These are phyloP conservation scores for Chymomyza procnemis DNA, from an alignment of 2,888 invertebrate genomes.

Conservation along the genomic window DNA sequence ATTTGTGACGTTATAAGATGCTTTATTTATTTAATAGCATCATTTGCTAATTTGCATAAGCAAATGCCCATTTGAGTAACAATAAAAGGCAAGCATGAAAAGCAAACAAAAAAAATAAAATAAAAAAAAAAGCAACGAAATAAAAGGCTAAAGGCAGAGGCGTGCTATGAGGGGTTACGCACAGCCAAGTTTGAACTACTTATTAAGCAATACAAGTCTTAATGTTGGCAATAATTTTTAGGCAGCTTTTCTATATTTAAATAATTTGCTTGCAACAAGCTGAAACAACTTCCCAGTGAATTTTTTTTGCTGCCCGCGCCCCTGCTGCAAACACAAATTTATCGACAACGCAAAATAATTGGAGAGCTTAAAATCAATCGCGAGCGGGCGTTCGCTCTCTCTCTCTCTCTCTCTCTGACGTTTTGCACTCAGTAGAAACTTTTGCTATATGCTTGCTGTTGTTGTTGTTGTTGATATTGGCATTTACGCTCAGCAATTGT, in stretches of 20 bases:
- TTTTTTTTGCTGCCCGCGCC: no score
- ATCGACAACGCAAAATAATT: constrained; percentile 53
- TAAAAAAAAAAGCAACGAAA: constrained; percentile 35
- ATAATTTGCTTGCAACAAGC: no score
- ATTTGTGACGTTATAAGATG: not conserved
- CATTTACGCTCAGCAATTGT: not conserved
- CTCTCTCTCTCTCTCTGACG: constrained; percentile 18
- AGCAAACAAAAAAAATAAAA: constrained; percentile 8
- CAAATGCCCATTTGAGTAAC: constrained; percentile 45
- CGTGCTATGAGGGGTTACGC: no score
- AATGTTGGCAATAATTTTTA: no score
- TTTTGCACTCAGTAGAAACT: constrained; percentile 1
- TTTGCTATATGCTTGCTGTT: constrained; percentile 18
- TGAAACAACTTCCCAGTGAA: no score
- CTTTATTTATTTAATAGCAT: constrained; percentile 8
- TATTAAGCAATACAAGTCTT: no score
- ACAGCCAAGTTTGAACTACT: no score
- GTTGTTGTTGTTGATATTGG: constrained; percentile 37
- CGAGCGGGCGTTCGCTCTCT: not conserved
- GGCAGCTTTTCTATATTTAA: no score
- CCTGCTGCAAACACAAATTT: constrained; percentile 21
- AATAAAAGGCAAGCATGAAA: not conserved
- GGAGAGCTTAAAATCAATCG: constrained; percentile 11
- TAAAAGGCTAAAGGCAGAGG: no score
- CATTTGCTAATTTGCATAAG: constrained; percentile 33